Conservation (phyloP, 2,888 invertebrate species). For the Seira musarum region DNA sequence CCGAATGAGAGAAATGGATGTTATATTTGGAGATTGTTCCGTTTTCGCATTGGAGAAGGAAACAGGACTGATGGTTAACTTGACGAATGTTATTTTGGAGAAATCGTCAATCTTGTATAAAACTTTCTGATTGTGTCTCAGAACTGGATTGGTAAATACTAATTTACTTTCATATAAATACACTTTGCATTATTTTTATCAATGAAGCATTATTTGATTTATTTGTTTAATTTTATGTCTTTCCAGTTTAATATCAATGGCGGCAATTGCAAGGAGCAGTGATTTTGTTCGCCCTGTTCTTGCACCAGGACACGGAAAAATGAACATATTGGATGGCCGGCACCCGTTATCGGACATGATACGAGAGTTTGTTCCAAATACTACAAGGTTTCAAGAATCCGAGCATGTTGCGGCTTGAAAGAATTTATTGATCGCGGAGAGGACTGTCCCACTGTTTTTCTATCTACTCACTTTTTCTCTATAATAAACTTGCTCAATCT, state of each 20-base stretch:
- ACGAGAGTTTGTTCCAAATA: constrained; percentile 82
- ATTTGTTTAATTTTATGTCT: not conserved
- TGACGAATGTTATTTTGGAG: constrained; percentile 78
- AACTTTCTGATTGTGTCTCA: not conserved
- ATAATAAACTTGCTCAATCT: constrained; percentile 77
- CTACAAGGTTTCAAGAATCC: constrained; percentile 76
- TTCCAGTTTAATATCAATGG: constrained; percentile 79
- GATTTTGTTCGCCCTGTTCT: constrained; percentile 79
- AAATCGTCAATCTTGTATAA: constrained; percentile 75
- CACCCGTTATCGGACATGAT: constrained; percentile 82
- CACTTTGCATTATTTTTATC: not conserved
- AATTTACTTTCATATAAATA: too few species aligned
- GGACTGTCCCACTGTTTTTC: constrained; percentile 82
- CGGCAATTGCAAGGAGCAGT: constrained; percentile 78
- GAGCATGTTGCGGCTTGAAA: constrained; percentile 79
- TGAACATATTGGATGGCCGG: constrained; percentile 79
- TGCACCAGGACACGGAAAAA: constrained; percentile 74
- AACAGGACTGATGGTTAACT: constrained; percentile 81
- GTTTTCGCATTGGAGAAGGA: constrained; percentile 86
- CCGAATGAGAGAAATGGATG: constrained; percentile 82
- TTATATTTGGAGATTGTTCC: constrained; percentile 83
- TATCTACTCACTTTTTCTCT: constrained; percentile 85
- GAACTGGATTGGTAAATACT: not conserved
- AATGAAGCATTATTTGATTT: too few species aligned
- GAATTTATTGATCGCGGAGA: constrained; percentile 77